A percentile compares a stretch with the other conserved stretches of the same genome.
Conservation (phyloP, 2,888 invertebrate species). For the Rhimphoctona megacephalus region DNA sequence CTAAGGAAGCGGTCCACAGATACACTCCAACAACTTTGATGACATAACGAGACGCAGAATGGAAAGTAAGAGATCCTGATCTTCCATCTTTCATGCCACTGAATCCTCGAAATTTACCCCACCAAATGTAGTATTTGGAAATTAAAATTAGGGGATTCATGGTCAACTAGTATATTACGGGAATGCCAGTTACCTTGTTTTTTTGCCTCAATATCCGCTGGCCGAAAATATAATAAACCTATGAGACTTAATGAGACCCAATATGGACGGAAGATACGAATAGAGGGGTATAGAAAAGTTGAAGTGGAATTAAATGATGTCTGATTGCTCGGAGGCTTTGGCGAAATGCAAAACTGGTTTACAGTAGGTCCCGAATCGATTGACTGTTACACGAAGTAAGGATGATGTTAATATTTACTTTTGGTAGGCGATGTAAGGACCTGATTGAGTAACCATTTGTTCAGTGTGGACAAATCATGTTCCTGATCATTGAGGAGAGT, state of each 20-base stretch:
- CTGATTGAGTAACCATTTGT: neutral
- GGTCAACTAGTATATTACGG: slow-evolving; percentile 48
- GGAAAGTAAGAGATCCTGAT: slow-evolving; percentile 10
- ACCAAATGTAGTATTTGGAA: slow-evolving; percentile 6
- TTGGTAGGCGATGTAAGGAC: neutral
- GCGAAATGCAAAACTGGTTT: slow-evolving; percentile 19
- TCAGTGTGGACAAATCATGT: neutral
- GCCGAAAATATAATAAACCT: neutral
- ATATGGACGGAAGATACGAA: neutral
- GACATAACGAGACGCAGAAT: neutral
- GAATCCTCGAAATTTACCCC: neutral
- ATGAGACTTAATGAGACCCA: neutral
- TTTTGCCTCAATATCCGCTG: slow-evolving; percentile 5
- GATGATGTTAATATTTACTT: neutral
- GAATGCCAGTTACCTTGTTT: slow-evolving; percentile 45
- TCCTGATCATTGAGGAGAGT: neutral
- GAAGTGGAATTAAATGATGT: neutral
- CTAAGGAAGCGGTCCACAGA: neutral
- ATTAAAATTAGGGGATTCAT: slow-evolving; percentile 45
- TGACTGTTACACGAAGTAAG: neutral
- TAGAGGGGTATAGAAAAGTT: neutral
- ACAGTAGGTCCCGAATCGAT: neutral
- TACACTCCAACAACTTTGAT: neutral
- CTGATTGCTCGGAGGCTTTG: neutral
- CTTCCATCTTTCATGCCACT: neutral